Conservation (phyloP, 2,888 invertebrate species). For the Dexiosoma caninum region DNA sequence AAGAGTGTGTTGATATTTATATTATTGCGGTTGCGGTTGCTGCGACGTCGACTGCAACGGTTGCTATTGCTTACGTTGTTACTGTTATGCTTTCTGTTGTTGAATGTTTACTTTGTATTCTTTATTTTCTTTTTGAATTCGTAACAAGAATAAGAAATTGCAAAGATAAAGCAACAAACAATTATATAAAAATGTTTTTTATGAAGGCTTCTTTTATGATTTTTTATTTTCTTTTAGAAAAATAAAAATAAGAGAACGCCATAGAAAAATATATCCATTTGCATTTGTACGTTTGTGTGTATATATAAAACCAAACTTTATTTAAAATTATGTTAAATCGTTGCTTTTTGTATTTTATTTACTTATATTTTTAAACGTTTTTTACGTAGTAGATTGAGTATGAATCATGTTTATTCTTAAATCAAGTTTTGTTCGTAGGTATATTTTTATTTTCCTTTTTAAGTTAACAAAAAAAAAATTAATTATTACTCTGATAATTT, state of each 20-base stretch:
- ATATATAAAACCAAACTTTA: background rate
- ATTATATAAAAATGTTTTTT: background rate
- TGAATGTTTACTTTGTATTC: background rate
- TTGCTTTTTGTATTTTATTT: background rate
- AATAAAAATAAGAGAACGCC: background rate
- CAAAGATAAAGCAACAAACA: background rate
- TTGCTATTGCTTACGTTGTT: background rate
- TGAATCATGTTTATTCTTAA: slow-evolving; percentile 50
- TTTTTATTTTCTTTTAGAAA: background rate
- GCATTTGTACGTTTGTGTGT: background rate
- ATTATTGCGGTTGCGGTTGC: background rate
- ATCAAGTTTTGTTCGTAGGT: slow-evolving; percentile 11
- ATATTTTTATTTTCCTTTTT: slow-evolving; percentile 6
- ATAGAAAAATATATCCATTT: background rate
- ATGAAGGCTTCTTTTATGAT: background rate
- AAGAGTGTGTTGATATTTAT: slow-evolving; percentile 1
- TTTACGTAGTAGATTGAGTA: slow-evolving; percentile 1
- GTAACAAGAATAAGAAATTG: slow-evolving; percentile 34
- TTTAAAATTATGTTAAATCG: background rate
- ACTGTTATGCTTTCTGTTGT: background rate
- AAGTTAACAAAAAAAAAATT: slow-evolving; percentile 20
- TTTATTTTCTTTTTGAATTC: slow-evolving; percentile 5
- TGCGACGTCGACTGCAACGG: background rate
- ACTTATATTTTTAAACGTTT: background rate
- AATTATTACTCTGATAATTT: background rate